phyloP scores from a whole-genome alignment of 2,888 invertebrate genomes.

The Zaprionus bogoriensis region DNA sequence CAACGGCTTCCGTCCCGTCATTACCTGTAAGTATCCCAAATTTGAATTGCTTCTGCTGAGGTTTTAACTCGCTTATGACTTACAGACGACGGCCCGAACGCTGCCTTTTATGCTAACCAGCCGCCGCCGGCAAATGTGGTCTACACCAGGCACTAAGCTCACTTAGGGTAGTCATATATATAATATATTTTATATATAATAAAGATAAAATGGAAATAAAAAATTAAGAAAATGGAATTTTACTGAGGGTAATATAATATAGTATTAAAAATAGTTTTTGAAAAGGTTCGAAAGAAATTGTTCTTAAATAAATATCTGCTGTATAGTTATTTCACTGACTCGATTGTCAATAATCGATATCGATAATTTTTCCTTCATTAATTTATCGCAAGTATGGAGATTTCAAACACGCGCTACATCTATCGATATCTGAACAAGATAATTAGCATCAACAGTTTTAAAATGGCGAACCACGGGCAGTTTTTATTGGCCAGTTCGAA shows the following conservation, averaged over 20 bases:
- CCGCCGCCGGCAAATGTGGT: conserved; percentile 69
- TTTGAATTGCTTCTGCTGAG: background rate
- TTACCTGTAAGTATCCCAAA: conserved; percentile 71
- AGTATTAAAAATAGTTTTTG: too few relatives aligned
- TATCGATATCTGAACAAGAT: background rate
- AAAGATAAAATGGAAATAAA: conserved; percentile 1
- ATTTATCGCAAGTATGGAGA: too few relatives aligned
- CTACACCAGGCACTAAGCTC: conserved; percentile 49
- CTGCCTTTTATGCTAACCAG: conserved; percentile 57
- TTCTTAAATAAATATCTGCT: too few relatives aligned
- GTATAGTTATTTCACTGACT: too few relatives aligned
- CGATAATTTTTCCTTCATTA: background rate
- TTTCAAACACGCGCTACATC: background rate
- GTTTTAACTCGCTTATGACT: background rate
- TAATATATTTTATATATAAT: background rate
- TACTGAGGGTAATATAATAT: too few relatives aligned
- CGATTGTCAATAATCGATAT: too few relatives aligned
- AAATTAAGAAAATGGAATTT: background rate
- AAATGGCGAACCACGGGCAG: conserved; percentile 33
- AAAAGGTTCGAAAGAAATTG: too few relatives aligned
- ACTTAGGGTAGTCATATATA: background rate
- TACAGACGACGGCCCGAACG: conserved; percentile 71
- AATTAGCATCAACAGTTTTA: conserved; percentile 1
- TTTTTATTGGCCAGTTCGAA: conserved; percentile 33
- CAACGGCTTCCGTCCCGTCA: conserved; percentile 76